Base-by-base conservation (phyloP, 2,797 vertebrate genomes). In the Antrozous pallidus region DNA sequence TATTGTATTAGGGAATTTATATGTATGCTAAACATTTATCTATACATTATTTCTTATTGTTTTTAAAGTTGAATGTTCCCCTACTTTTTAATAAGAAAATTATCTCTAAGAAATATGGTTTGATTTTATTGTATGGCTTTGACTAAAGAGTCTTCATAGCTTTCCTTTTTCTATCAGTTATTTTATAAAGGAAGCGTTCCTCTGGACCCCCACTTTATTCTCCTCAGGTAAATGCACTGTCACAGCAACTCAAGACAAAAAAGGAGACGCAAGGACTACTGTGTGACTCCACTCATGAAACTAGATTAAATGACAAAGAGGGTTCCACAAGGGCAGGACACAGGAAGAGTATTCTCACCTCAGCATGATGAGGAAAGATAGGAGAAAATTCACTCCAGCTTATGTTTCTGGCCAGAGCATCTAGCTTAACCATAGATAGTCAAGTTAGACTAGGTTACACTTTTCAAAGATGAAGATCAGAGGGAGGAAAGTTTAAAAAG, bases 31-130 rank as follows among this genome's bases (percentile, higher is more conserved):
- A 31, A 33, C 40, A 65, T 61, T 45, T 82, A 78, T 79, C 65
- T 63, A 40, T 49, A 47, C 17, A 26, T 49, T 70, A 28, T 89
- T 61, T 86, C 31, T 83, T 91, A 58, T 42, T 61, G 13, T 61
- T 78, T 87, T 87, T 65, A 74, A 94, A 93, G 38, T 70, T 74
- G 7, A 10, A 33, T 18, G 7, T 49, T 90, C 71, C 40, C 67
- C 3, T 70, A 75, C 13, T 45, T 81, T 79, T 65, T 86, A 86
- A 58, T 74, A 81, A 78, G 31, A 87, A 71, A 89, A 94, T 95
- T 90, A 51, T 82, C 9, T 82, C 33, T 67, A 87, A 51, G 6
- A 70, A 83, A 67, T 75, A 33, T 24, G 11, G 10, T 47, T 78
- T 73, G 1, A 63, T 73, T 5, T 49, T 84, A 67, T n/a, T 14